Evolutionary conservation across 1,140 invertebrate genomes (phyloP).

Genomic region (Apis dorsata): DNA sequence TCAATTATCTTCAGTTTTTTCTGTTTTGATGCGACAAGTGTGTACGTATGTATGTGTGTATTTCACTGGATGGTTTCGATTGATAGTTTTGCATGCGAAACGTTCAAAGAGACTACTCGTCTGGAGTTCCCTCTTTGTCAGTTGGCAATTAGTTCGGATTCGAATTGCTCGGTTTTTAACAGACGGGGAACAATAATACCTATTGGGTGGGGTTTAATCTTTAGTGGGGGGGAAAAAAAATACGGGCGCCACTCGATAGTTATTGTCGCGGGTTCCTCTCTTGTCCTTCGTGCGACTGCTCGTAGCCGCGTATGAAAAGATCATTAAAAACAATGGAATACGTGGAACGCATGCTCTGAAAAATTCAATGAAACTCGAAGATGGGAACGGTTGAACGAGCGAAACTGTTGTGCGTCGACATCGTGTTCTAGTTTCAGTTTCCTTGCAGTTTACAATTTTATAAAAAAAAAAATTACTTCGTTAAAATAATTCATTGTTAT

Average conservation of each 20-base stretch:
- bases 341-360: neutral
- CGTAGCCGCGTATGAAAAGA: neutral
- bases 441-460: too few species aligned
- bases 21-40: too few species aligned
- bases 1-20: too few species aligned
- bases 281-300: neutral
- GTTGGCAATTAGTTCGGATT: conserved; percentile 6
- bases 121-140: neutral
- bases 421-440: too few species aligned
- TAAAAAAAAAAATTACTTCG: too few species aligned
- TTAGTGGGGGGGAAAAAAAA: neutral
- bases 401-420: too few species aligned
- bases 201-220: neutral
- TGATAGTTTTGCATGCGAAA: neutral
- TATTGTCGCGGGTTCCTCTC: conserved; percentile 2
- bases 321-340: conserved; percentile 24
- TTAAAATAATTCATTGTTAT: too few species aligned
- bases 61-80: too few species aligned
- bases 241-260: conserved; percentile 23
- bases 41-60: too few species aligned
- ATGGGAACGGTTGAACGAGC: neutral
- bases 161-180: neutral
- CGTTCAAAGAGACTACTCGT: conserved; percentile 4
- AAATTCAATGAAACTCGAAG: conserved; percentile 21
- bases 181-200: neutral